phyloP scores from a whole-genome alignment of 2,797 vertebrate species.

The Zonotrichia albicollis region DNA sequence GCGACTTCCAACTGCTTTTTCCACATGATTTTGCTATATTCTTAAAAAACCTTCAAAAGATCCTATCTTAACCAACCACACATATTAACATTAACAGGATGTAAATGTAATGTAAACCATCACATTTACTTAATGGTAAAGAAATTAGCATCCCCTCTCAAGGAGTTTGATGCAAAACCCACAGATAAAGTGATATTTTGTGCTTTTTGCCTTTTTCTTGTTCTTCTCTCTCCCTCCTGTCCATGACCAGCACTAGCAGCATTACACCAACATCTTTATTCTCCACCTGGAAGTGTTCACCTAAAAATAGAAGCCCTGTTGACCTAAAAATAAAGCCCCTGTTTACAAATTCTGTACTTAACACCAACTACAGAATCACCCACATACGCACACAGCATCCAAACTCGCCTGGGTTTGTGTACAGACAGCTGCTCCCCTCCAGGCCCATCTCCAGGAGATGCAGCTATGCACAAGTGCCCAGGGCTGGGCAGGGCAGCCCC shows the following conservation, averaged over 20 bases:
- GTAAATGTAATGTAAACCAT: neutral
- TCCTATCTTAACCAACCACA: neutral
- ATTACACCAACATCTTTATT: neutral
- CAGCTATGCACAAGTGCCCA: neutral
- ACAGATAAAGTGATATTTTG: neutral
- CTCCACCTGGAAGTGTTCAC: neutral
- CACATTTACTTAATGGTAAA: neutral
- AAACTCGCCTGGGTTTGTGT: fast-evolving
- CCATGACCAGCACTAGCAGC: neutral
- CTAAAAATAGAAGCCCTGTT: neutral
- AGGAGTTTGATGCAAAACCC: neutral
- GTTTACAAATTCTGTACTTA: neutral
- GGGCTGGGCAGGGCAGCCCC: neutral
- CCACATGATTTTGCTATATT: neutral
- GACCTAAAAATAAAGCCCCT: neutral
- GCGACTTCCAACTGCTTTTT: neutral
- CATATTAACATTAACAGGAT: neutral
- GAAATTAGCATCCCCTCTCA: neutral
- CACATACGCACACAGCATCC: neutral
- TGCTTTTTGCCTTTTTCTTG: neutral
- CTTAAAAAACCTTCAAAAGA: neutral
- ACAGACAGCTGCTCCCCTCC: neutral
- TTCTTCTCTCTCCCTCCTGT: neutral
- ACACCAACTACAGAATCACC: neutral
- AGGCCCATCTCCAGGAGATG: neutral